Evolutionary conservation across 2,888 invertebrate species (phyloP).

Genomic region (Scaptomyza cyrtandrae): DNA sequence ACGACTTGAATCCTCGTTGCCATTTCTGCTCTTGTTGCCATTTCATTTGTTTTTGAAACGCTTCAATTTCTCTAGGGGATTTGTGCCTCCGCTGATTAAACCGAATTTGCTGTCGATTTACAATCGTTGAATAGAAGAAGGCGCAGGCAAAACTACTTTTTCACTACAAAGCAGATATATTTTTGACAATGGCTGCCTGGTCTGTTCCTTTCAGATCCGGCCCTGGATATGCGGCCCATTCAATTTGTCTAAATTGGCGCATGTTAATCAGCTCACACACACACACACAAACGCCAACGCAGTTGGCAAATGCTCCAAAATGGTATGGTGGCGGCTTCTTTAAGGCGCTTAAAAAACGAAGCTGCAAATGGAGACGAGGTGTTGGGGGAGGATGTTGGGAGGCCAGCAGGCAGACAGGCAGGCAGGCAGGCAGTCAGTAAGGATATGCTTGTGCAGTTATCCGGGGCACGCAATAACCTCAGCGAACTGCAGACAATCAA

Average conservation of each 20-base stretch:
- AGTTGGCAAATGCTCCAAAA: conserved; percentile 31
- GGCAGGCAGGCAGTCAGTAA: background rate
- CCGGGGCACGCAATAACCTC: conserved; percentile 78
- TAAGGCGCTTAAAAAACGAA: conserved; percentile 43
- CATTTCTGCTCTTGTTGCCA: conserved; percentile 48
- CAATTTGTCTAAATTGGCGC: conserved; percentile 79
- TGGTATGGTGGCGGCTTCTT: conserved; percentile 38
- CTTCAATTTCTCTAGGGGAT: conserved; percentile 73
- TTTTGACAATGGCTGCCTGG: conserved; percentile 37
- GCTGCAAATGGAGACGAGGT: conserved; percentile 4
- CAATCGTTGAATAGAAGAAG: conserved; percentile 21
- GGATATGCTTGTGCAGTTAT: conserved; percentile 31
- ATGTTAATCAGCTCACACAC: conserved; percentile 68
- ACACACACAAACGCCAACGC: conserved; percentile 7
- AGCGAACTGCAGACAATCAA: conserved; percentile 83
- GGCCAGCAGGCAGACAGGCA: background rate
- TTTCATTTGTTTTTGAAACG: conserved; percentile 78
- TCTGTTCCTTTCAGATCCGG: conserved; percentile 25
- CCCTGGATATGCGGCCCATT: conserved; percentile 60
- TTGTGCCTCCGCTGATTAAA: conserved; percentile 66
- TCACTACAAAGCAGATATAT: conserved; percentile 27
- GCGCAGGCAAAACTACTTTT: conserved; percentile 50
- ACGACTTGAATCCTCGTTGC: conserved; percentile 16
- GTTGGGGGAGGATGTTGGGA: background rate
- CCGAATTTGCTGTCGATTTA: conserved; percentile 61